Evolutionary conservation across 2,888 invertebrate species (phyloP).

Genomic region (Dryococelus australis): DNA sequence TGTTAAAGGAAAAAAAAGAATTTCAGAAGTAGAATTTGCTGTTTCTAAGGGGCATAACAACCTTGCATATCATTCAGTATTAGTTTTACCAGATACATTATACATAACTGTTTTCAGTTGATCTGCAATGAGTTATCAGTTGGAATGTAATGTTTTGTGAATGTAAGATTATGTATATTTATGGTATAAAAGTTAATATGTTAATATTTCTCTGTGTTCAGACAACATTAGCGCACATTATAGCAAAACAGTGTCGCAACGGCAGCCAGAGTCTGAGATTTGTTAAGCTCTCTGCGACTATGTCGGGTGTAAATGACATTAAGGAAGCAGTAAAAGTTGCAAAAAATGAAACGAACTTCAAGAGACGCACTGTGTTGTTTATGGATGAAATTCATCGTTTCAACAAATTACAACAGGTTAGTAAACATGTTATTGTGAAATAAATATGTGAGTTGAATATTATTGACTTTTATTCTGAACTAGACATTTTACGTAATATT

Average conservation of each 20-base stretch:
- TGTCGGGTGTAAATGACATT: constrained; percentile 78
- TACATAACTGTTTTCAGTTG: too few species aligned
- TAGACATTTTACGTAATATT: too few species aligned
- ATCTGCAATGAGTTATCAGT: too few species aligned
- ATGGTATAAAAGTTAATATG: neutral
- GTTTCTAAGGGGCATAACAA: too few species aligned
- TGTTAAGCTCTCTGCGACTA: constrained; percentile 78
- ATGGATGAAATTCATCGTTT: constrained; percentile 90
- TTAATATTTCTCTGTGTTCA: constrained; percentile 53
- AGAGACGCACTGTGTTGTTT: constrained; percentile 76
- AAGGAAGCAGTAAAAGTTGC: constrained; percentile 76
- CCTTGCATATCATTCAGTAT: too few species aligned
- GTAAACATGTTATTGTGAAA: neutral
- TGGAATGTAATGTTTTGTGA: too few species aligned
- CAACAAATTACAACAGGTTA: constrained; percentile 78
- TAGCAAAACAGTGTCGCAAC: constrained; percentile 72
- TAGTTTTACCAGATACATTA: too few species aligned
- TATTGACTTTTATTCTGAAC: neutral
- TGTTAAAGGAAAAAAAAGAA: too few species aligned
- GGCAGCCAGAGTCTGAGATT: constrained; percentile 63
- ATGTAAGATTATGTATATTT: too few species aligned
- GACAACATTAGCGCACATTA: constrained; percentile 79
- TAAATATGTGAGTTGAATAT: neutral
- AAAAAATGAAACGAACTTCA: constrained; percentile 72
- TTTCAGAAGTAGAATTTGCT: too few species aligned